These are phyloP conservation scores for Hylaea fasciaria DNA, from an alignment of 2,888 invertebrate genomes.

Conservation along the genomic window DNA sequence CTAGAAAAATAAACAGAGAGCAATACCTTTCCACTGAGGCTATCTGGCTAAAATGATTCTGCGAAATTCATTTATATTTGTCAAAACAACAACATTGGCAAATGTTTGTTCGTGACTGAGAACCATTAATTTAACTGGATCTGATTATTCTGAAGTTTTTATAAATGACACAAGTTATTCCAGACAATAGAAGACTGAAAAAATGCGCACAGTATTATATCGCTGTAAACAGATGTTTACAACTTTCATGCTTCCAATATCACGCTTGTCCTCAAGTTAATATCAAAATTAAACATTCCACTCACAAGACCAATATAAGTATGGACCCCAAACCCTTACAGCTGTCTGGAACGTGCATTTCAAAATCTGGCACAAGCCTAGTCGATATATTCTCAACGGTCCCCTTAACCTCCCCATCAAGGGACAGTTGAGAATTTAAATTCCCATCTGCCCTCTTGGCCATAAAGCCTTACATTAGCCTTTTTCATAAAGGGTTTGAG, in stretches of 20 bases:
- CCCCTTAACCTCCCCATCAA: no score
- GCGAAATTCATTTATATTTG: constrained; percentile 26
- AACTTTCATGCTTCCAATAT: neutral
- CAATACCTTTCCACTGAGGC: constrained; percentile 15
- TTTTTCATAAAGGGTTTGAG: no score
- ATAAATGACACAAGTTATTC: neutral
- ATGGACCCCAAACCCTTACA: constrained; percentile 6
- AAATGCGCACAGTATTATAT: no score
- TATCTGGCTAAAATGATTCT: constrained; percentile 20
- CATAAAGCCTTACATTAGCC: no score
- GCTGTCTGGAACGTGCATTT: neutral
- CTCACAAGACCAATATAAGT: constrained; percentile 17
- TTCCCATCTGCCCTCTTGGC: no score
- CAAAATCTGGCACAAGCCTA: constrained; percentile 4
- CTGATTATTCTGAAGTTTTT: constrained; percentile 5
- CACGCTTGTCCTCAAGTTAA: constrained; percentile 1
- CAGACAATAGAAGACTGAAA: no score
- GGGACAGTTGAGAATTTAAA: no score
- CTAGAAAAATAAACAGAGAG: constrained; percentile 25
- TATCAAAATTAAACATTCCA: constrained; percentile 19
- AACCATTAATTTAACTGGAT: constrained; percentile 2
- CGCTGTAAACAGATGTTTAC: neutral
- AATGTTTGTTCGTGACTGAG: constrained; percentile 23
- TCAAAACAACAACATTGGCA: constrained; percentile 23
- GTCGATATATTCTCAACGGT: no score